Percentiles rank a stretch among this genome's conserved stretches.
phyloP scores from a whole-genome alignment of 2,888 invertebrate genomes.

The Volucella zonaria region DNA sequence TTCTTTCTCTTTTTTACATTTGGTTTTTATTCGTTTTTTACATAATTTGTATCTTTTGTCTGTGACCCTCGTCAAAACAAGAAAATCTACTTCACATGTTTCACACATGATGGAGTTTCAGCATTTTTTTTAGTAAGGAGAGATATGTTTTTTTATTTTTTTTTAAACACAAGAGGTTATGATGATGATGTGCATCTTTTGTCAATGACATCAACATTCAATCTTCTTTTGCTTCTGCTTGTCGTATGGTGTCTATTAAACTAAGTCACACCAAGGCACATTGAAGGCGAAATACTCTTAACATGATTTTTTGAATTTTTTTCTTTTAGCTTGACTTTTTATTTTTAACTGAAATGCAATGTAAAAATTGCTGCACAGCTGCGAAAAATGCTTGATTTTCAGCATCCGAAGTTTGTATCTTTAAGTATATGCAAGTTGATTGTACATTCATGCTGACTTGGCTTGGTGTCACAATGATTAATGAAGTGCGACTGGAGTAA shows the following conservation, averaged over 20 bases:
- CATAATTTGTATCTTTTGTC: slow-evolving; percentile 70
- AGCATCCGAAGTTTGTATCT: slow-evolving; percentile 47
- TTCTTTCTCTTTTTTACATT: slow-evolving; percentile 46
- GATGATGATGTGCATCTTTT: slow-evolving; percentile 68
- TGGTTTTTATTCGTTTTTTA: slow-evolving; percentile 31
- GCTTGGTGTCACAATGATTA: slow-evolving; percentile 81
- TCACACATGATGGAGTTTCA: slow-evolving; percentile 67
- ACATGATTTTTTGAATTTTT: slow-evolving; percentile 34
- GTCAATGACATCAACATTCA: slow-evolving; percentile 60
- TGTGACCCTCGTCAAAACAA: slow-evolving; percentile 72
- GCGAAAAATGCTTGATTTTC: slow-evolving; percentile 65
- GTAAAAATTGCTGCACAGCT: slow-evolving; percentile 66
- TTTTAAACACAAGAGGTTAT: slow-evolving; percentile 14
- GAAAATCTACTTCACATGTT: slow-evolving; percentile 73
- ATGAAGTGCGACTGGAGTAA: slow-evolving; percentile 81
- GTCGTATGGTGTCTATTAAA: slow-evolving; percentile 62
- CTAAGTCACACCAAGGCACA: slow-evolving; percentile 27
- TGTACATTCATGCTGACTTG: slow-evolving; percentile 75
- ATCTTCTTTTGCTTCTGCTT: slow-evolving; percentile 1
- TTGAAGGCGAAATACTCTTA: background rate
- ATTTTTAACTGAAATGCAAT: slow-evolving; percentile 50
- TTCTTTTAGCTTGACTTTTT: slow-evolving; percentile 33
- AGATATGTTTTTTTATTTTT: slow-evolving; percentile 1
- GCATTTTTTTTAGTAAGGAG: slow-evolving; percentile 15
- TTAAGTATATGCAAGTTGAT: slow-evolving; percentile 70